A percentile compares a stretch with the other conserved stretches of the same genome.
These are phyloP conservation scores for Furcula furcula DNA, from an alignment of 2,888 invertebrate species.

Conservation along the genomic window DNA sequence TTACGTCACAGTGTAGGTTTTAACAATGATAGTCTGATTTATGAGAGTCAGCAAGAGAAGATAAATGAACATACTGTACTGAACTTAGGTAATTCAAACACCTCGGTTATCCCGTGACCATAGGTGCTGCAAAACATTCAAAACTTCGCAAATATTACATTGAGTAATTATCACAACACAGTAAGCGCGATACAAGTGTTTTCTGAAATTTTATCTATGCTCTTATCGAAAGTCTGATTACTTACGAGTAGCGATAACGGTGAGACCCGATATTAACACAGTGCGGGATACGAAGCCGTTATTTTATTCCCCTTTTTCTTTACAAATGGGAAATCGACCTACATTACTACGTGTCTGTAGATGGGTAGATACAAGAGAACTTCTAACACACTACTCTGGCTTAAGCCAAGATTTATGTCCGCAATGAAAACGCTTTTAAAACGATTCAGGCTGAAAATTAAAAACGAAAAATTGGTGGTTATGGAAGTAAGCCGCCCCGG, in stretches of 20 bases:
- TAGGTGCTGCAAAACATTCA: no score
- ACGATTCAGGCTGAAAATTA: constrained; percentile 15
- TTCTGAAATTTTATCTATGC: constrained; percentile 25
- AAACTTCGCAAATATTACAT: no score
- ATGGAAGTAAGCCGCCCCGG: constrained; percentile 11
- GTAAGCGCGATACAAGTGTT: constrained; percentile 35
- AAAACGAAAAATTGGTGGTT: constrained; percentile 19
- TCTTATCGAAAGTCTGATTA: constrained; percentile 25
- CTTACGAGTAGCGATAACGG: constrained; percentile 26
- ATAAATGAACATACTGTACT: no score
- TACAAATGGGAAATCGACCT: constrained; percentile 56
- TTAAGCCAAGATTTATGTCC: constrained; percentile 25
- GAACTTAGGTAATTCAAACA: no score
- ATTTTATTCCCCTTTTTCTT: constrained; percentile 51
- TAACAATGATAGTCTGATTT: no score
- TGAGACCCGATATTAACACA: constrained; percentile 44
- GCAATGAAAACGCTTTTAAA: constrained; percentile 15
- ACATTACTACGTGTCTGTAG: constrained; percentile 46
- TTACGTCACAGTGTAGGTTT: no score
- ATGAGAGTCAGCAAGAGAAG: no score
- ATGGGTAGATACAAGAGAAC: constrained; percentile 15
- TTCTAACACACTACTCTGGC: constrained; percentile 19
- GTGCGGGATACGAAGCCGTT: constrained; percentile 38
- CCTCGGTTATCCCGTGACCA: no score
- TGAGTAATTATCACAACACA: no score